Conservation (phyloP, 2,888 invertebrate species). For the Epinotia nisella region DNA sequence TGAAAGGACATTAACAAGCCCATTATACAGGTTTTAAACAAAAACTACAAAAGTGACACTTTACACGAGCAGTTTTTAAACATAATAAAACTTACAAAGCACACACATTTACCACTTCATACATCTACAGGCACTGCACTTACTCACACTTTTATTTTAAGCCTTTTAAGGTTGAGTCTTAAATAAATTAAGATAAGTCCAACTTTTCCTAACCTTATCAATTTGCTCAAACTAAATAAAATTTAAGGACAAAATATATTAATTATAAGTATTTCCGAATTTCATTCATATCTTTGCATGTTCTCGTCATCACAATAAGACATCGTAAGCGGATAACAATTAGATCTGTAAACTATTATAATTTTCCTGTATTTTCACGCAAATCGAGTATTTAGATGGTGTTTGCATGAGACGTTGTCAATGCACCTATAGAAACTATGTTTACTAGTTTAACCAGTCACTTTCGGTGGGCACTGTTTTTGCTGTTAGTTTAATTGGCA, state of each 20-base stretch:
- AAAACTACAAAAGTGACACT: neutral
- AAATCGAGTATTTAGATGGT: conserved; percentile 47
- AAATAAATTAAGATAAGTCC: too few species aligned
- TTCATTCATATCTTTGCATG: conserved; percentile 61
- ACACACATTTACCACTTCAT: neutral
- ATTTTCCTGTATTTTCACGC: conserved; percentile 74
- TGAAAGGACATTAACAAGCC: neutral
- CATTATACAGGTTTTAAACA: neutral
- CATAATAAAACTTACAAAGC: neutral
- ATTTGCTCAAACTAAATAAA: conserved; percentile 35
- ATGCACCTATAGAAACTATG: conserved; percentile 32
- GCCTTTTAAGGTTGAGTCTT: neutral
- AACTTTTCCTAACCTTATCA: neutral
- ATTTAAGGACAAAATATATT: conserved; percentile 21
- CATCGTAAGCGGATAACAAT: conserved; percentile 80
- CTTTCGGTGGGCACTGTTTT: conserved; percentile 5
- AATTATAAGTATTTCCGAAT: conserved; percentile 20
- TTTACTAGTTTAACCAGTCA: conserved; percentile 32
- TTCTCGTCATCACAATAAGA: conserved; percentile 73
- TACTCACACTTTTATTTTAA: neutral
- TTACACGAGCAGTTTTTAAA: neutral
- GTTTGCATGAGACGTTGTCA: conserved; percentile 45
- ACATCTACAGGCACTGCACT: neutral
- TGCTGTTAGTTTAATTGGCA: neutral
- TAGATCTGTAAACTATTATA: conserved; percentile 62